Base-by-base conservation (phyloP, 2,113 vertebrate species). In the Corynorhinus townsendii region DNA sequence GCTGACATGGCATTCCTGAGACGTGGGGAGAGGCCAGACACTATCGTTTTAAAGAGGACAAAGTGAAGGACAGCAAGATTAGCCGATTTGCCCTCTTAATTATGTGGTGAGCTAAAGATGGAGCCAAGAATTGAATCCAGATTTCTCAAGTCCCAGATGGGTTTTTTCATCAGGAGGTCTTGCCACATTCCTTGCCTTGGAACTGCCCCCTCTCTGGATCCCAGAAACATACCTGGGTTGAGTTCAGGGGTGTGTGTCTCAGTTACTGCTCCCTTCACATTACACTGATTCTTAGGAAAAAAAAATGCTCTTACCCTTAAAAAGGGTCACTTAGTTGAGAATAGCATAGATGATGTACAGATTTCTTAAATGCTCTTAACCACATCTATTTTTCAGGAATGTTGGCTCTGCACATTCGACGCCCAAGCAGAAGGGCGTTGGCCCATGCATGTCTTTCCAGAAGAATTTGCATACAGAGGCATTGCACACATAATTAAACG, bases 81-180 rank as follows among this genome's bases (percentile, higher is more conserved):
- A 97, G 93, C 90, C 0, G 82, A 97, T 94, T 45, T 96, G 96
- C 96, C 97, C 97, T 94, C 95, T 97, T 97, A 96, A 96, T 97
- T 96, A 96, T 92, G 93, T 12, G 56, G 95, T 88, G 88, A 97
- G 90, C 95, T 90, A 38, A 95, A 81, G 92, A 90, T 71, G 95
- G 96, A 97, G 93, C 77, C 88, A 92, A 83, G 97, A 97, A 97
- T 97, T 97, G 93, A 94, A 97, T 97, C 97, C 97, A 97, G 97
- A 97, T 96, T 97, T 96, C 92, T 90, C 68, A 33, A 90, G 73
- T 90, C 95, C 95, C 97, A 97, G 93, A 91, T 92, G 96, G 90
- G 64, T 68, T 96, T 97, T 97, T 95, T 97, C 96, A 95, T 82
- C 80, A 73, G 47, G 84, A 96, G 90, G 93, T 75, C 86, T 73